phyloP scores from a whole-genome alignment of 2,888 invertebrate species.

The Drosophila neonasuta region DNA sequence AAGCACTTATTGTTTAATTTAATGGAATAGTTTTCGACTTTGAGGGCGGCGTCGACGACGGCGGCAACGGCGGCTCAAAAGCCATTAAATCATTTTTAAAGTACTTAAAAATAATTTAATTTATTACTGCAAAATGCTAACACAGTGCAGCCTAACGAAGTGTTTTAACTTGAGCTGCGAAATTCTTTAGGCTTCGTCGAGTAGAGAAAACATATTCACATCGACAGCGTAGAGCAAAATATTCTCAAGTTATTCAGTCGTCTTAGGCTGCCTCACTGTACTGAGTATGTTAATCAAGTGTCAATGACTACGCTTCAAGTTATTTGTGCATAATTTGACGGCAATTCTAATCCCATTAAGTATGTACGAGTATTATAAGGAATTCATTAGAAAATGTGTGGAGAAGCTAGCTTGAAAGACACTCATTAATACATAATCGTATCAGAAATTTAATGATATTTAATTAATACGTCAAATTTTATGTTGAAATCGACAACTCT shows the following conservation, averaged over 20 bases:
- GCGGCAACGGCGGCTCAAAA: conserved; percentile 19
- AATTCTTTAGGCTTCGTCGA: not conserved
- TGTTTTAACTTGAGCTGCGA: not conserved
- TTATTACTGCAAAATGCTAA: conserved; percentile 53
- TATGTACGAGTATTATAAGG: not conserved
- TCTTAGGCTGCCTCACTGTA: not conserved
- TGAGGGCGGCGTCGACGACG: conserved; percentile 9
- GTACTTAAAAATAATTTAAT: conserved; percentile 63
- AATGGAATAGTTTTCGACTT: conserved; percentile 58
- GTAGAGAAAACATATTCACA: not conserved
- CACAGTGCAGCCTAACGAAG: conserved; percentile 37
- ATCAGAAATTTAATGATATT: not conserved
- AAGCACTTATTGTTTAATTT: conserved; percentile 70
- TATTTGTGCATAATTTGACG: not conserved
- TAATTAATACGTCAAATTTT: too few species aligned
- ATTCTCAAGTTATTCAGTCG: not conserved
- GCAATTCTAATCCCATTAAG: not conserved
- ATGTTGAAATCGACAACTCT: too few species aligned
- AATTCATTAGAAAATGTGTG: not conserved
- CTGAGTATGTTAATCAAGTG: not conserved
- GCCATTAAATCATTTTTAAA: conserved; percentile 71
- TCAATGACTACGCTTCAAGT: not conserved
- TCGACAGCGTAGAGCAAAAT: not conserved
- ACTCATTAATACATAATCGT: not conserved
- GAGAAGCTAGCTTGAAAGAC: too few species aligned